These are phyloP conservation scores for Tapirus indicus DNA, from an alignment of 2,797 vertebrate genomes.

Conservation along the genomic window DNA sequence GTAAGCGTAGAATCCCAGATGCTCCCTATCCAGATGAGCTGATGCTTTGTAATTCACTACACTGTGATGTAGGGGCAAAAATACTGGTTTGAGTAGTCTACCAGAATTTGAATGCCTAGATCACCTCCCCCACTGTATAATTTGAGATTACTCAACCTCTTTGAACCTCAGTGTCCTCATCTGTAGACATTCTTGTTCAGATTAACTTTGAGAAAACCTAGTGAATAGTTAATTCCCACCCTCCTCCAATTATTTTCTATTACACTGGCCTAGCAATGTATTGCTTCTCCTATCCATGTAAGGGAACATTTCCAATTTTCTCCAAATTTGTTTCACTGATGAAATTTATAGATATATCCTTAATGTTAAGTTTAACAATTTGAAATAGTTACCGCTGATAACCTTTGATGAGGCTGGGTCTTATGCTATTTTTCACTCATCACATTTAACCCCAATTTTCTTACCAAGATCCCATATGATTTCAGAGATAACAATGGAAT, in stretches of 20 bases:
- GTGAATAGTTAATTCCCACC: neutral
- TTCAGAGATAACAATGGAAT: neutral
- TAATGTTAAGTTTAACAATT: neutral
- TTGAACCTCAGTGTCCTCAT: neutral
- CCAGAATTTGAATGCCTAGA: neutral
- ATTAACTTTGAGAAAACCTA: neutral
- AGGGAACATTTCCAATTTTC: neutral
- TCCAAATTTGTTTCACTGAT: neutral
- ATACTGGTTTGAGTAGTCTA: neutral
- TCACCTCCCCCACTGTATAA: no score
- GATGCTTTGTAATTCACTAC: neutral
- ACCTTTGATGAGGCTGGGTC: neutral
- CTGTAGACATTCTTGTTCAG: neutral
- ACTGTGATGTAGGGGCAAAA: accelerated
- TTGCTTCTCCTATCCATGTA: neutral
- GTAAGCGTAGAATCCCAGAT: neutral
- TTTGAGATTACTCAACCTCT: neutral
- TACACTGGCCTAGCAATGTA: neutral
- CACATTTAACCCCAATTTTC: neutral
- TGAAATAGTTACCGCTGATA: neutral
- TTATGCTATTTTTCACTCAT: neutral
- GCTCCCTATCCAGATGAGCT: neutral
- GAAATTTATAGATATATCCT: neutral
- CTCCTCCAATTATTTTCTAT: neutral
- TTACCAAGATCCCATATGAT: neutral